phyloP scores from a whole-genome alignment of 2,797 vertebrate species.

The Takifugu rubripes region DNA sequence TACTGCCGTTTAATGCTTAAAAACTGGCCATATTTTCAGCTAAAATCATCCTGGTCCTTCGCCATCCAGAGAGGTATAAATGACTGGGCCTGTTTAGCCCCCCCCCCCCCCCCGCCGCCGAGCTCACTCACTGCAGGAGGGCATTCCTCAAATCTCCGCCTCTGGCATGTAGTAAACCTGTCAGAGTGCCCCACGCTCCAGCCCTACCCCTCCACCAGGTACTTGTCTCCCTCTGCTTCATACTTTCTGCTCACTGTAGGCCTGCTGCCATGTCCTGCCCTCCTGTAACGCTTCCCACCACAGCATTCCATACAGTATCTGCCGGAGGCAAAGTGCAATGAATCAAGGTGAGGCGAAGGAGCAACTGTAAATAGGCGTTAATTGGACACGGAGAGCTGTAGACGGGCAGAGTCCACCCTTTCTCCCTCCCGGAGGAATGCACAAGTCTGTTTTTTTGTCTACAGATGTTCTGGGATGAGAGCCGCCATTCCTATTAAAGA shows the following conservation, averaged over 20 bases:
- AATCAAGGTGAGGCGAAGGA: conserved; percentile 40
- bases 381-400: conserved; percentile 41
- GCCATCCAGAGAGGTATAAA: conserved; percentile 50
- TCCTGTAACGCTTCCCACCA: conserved; percentile 5
- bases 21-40: neutral
- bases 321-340: conserved; percentile 19
- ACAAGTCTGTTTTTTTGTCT: conserved; percentile 28
- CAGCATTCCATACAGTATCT: conserved; percentile 11
- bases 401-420: conserved; percentile 38
- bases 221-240: conserved; percentile 32
- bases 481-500: conserved; percentile 33
- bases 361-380: conserved; percentile 54
- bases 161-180: conserved; percentile 69
- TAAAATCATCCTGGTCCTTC: conserved; percentile 36
- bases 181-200: conserved; percentile 44
- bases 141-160: conserved; percentile 67
- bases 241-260: conserved; percentile 8
- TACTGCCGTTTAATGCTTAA: no score
- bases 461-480: conserved; percentile 21
- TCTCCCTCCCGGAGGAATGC: conserved; percentile 57
- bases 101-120: conserved; percentile 43
- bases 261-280: neutral
- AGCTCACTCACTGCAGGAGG: conserved; percentile 61
- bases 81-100: conserved; percentile 42
- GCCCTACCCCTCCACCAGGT: conserved; percentile 12